These are phyloP conservation scores for Xestia xanthographa DNA, from an alignment of 2,888 invertebrate species.

Conservation along the genomic window DNA sequence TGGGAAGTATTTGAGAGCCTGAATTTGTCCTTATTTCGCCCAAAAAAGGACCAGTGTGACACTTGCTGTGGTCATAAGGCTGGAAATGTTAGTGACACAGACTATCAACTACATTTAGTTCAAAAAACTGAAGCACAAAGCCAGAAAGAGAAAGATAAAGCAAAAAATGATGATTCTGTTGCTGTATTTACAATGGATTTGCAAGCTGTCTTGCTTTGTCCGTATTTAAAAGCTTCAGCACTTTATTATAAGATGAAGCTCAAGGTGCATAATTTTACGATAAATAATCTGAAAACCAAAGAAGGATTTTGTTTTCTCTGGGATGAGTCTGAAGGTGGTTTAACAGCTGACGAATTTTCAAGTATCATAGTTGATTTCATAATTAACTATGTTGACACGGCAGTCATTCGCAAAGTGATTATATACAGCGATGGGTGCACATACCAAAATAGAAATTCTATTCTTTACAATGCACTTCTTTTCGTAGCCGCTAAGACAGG, in stretches of 20 bases:
- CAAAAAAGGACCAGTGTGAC: slow-evolving; percentile 34
- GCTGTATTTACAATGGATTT: slow-evolving; percentile 42
- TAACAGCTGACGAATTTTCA: slow-evolving; percentile 48
- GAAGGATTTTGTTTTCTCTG: slow-evolving; percentile 41
- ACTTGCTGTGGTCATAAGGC: slow-evolving; percentile 43
- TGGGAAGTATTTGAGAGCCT: slow-evolving; percentile 35
- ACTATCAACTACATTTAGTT: slow-evolving; percentile 22
- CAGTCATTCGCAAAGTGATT: slow-evolving; percentile 43
- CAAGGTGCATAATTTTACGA: slow-evolving; percentile 43
- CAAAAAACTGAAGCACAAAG: slow-evolving; percentile 15
- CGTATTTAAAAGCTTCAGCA: slow-evolving; percentile 42
- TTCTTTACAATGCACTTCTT: slow-evolving; percentile 39
- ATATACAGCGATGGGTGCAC: slow-evolving; percentile 9
- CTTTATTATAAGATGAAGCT: slow-evolving; percentile 47
- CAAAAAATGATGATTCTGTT: slow-evolving; percentile 14
- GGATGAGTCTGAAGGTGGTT: slow-evolving; percentile 47
- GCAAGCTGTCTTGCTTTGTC: slow-evolving; percentile 45
- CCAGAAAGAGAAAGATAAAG: slow-evolving; percentile 18
- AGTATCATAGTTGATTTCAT: slow-evolving; percentile 45
- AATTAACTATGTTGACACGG: slow-evolving; percentile 42
- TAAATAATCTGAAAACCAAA: slow-evolving; percentile 44
- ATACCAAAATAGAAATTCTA: slow-evolving; percentile 22
- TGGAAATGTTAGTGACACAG: slow-evolving; percentile 43
- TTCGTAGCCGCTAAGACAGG: slow-evolving; percentile 38
- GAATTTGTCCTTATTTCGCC: slow-evolving; percentile 32